A percentile compares a stretch with the other conserved stretches of the same genome.
Conservation (phyloP, 2,888 invertebrate genomes). For the Enoplolaimus lenunculus region DNA sequence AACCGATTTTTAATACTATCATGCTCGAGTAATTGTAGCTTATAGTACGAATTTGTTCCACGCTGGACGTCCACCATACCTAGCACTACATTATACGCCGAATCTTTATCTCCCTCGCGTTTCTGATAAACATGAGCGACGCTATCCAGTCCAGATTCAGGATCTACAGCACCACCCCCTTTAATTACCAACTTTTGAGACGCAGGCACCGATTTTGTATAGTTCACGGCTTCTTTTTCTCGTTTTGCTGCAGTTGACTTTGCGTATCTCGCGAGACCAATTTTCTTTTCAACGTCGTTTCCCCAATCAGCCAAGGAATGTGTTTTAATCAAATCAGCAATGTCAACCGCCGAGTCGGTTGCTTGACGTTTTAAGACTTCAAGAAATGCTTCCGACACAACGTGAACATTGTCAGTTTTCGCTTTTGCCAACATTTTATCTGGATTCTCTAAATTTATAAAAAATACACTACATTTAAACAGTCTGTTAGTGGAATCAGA, state of each 20-base stretch:
- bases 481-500: too few relatives aligned
- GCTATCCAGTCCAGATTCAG: constrained; percentile 61
- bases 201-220: constrained; percentile 28
- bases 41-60: constrained; percentile 84
- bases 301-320: neutral
- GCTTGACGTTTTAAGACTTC: too few relatives aligned
- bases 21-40: constrained; percentile 69
- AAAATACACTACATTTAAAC: too few relatives aligned
- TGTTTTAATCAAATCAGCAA: neutral
- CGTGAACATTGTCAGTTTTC: neutral
- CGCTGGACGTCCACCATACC: constrained; percentile 68
- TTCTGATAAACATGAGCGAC: constrained; percentile 57
- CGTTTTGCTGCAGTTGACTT: neutral
- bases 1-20: constrained; percentile 52
- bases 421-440: neutral
- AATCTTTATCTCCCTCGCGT: constrained; percentile 44
- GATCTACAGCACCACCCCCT: constrained; percentile 78
- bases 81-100: constrained; percentile 59
- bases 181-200: constrained; percentile 59
- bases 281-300: neutral
- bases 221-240: constrained; percentile 9
- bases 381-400: neutral
- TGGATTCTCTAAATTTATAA: neutral
- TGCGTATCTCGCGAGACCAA: neutral
- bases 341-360: neutral